Base-by-base conservation (phyloP, 2,888 invertebrate genomes). In the Aquatica leii region DNA sequence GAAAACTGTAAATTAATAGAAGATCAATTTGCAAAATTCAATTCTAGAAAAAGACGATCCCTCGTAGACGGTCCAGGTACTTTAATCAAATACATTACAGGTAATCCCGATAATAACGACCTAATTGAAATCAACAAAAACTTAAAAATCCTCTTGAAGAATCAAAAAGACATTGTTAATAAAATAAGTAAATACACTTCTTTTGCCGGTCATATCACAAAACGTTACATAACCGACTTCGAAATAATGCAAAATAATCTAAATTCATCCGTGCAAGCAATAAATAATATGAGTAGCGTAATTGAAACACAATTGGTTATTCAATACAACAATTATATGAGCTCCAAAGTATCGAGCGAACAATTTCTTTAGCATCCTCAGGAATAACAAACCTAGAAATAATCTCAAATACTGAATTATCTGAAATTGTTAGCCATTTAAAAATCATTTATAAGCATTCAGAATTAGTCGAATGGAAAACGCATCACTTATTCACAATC, bases 151-250 rank as follows among this genome's bases (percentile, higher is more conserved):
- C 60, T 66, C 12, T 57, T 54, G 15, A 40, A 48, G 0, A 66
- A 61, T 46, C 55, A 62, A 52, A 18, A 64, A 5, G 57, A 57
- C 48, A 51, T 66, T 9, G 31, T 58, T 1, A 64, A 54, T 18
- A 54, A 66, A 55, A 51, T 66, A 1, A 51, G 61, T 31, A 58
- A 34, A 41, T 64, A 57, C 37, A 51, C 48, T 17, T 61, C 60
- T 2, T 66, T 66, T 20, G 63, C 61, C 1, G 58, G 60, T 52
- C 63, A 66, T 18, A 61, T 66, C 9, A 64, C 58, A 4, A 34
- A 41, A 2, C 24, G 65, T 11, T 65, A 61, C 20, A 18, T 48
- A 1, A 37, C 12, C 24, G 57, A 65, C 18, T 37, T 59, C 15
- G 34, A 59, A 50, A 18, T 35, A 2, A 51, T 64, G 2, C 40